These are phyloP conservation scores for Vipera ursinii DNA, from an alignment of 2,797 vertebrate genomes.

Conservation along the genomic window DNA sequence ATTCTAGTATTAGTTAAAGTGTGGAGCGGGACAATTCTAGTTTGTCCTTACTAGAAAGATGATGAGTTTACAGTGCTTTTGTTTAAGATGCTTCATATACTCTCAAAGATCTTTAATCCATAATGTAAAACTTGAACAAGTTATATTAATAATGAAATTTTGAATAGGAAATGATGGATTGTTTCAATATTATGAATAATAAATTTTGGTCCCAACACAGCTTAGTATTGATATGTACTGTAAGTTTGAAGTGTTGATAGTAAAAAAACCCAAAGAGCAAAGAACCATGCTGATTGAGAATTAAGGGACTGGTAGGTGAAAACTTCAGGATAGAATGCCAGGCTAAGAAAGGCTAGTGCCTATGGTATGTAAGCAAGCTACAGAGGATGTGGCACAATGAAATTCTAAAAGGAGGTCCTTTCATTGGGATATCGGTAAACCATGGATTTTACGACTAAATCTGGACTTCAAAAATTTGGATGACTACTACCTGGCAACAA, in stretches of 20 bases:
- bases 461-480: neutral
- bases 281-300: neutral
- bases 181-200: neutral
- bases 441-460: neutral
- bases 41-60: neutral
- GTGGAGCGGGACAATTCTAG: neutral
- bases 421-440: neutral
- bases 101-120: neutral
- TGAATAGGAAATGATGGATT: neutral
- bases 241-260: neutral
- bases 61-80: neutral
- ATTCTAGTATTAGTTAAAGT: neutral
- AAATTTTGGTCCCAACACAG: neutral
- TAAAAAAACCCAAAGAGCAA: neutral
- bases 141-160: neutral
- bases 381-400: neutral
- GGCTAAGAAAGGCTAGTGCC: neutral
- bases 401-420: neutral
- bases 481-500: neutral
- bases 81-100: neutral
- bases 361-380: neutral
- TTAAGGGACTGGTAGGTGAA: neutral
- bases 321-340: neutral
- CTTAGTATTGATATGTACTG: neutral
- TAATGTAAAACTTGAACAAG: neutral